phyloP scores from a whole-genome alignment of 2,888 invertebrate genomes.

The Podotricha telesiphe region DNA sequence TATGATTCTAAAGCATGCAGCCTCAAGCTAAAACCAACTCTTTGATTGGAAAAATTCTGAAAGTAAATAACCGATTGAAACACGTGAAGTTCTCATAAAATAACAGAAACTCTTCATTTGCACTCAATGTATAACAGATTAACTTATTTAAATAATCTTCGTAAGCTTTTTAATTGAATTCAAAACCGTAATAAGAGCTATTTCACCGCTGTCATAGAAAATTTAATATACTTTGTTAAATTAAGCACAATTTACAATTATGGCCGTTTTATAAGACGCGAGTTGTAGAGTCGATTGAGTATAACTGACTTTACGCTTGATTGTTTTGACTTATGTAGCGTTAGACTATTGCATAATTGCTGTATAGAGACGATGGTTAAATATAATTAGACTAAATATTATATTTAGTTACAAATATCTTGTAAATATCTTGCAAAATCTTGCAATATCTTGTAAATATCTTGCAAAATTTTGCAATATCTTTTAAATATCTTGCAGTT shows the following conservation, averaged over 20 bases:
- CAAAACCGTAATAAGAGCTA: constrained; percentile 17
- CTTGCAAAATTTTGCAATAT: no score
- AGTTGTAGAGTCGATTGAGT: constrained; percentile 18
- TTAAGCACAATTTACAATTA: constrained; percentile 31
- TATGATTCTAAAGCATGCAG: no score
- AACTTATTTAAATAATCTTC: constrained; percentile 11
- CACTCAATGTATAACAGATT: constrained; percentile 4
- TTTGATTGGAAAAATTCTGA: no score
- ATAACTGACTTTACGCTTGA: constrained; percentile 10
- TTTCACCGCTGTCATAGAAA: constrained; percentile 19
- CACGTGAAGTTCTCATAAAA: no score
- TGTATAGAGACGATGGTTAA: background rate
- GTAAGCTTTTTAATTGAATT: constrained; percentile 1
- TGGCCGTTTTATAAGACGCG: constrained; percentile 23
- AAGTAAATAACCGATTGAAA: no score
- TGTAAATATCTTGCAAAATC: no score
- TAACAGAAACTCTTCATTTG: no score
- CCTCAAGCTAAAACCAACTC: no score
- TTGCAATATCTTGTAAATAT: no score
- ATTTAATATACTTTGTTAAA: constrained; percentile 29
- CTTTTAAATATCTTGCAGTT: no score
- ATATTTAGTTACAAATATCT: no score
- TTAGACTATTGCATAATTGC: background rate
- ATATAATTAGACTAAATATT: no score
- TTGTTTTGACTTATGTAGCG: constrained; percentile 18